Base-by-base conservation (phyloP, 92 coral and sea anemone genomes). In the Actinostola sp. region DNA sequence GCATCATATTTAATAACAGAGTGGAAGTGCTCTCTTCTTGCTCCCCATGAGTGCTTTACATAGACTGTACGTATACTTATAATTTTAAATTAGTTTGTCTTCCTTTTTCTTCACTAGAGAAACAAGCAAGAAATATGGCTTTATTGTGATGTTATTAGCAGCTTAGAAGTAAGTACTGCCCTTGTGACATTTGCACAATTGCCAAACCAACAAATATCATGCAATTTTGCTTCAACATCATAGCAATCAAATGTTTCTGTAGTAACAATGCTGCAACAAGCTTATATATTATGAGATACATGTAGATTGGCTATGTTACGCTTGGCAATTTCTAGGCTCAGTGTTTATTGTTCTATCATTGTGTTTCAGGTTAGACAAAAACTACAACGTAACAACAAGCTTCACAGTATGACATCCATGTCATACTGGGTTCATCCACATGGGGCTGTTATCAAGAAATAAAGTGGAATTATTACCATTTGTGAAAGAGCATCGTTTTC, bases 141-240 rank as follows among this genome's bases (percentile, higher is more conserved):
- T 41, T 89, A 84, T 77, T 89, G 93, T 81, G 93, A 89, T 62
- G 70, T 89, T 28, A 73, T 41, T 34, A 72, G 76, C 66, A 76
- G 87, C 39, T 56, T 84, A 7, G 79, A 81, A 85, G 93, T 89
- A 63, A 24, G 74, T 68, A n/a, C n/a, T n/a, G n/a, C n/a, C n/a
- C n/a, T n/a, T n/a, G n/a, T n/a, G n/a, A 34, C 33, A 0, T 13
- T 29, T 56, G 14, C 8, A 58, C 8, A 36, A 36, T 4, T 36
- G 42, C 4, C 6, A 36, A 36, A 36, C 6, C 4, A 36, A 4
- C 11, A 36, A 36, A 4, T 36, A 36, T 30, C 0, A 17, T 58
- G 0, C 42, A 55, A 14, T 25, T 20, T 25, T 14, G 0, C 24
- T 3, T 1, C 24, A 16, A 5, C 15, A 6, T 24, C 14, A 54